Evolutionary conservation across 1,140 invertebrate species (phyloP).

Genomic region (Cotesia typhae): DNA sequence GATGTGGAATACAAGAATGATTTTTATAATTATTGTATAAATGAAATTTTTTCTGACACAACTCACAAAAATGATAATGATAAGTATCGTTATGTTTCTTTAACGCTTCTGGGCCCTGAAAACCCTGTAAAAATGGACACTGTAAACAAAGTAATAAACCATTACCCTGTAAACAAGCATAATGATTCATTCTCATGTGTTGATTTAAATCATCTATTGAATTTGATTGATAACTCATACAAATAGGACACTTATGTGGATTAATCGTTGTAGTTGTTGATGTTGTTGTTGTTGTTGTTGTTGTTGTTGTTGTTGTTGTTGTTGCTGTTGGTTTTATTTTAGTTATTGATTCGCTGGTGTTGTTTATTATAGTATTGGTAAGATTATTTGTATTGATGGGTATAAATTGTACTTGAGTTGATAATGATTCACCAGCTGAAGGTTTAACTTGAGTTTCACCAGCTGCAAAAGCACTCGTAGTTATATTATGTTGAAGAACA

Average conservation of each 20-base stretch:
- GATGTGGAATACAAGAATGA: background rate
- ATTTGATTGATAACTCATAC: background rate
- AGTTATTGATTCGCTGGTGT: too few relatives aligned
- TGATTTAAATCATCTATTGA: background rate
- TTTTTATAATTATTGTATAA: background rate
- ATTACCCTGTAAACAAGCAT: background rate
- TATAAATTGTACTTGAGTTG: too few relatives aligned
- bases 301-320: too few relatives aligned
- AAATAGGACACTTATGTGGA: background rate
- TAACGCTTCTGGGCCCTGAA: background rate
- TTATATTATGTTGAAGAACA: background rate
- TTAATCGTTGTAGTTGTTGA: background rate
- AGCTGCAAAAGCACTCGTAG: background rate
- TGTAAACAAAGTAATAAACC: slow-evolving; percentile 7
- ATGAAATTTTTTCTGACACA: slow-evolving; percentile 22
- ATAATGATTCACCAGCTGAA: too few relatives aligned
- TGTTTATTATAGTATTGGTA: too few relatives aligned
- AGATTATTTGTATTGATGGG: too few relatives aligned
- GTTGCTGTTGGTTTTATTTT: background rate
- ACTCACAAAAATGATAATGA: slow-evolving; percentile 28
- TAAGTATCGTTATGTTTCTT: background rate
- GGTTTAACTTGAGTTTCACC: background rate
- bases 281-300: background rate
- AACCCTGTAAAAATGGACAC: background rate
- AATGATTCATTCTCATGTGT: background rate